Evolutionary conservation across 2,888 invertebrate genomes (phyloP), one percentile per base, ranked within the genome.

Genomic region (Heteropelma amictum): DNA sequence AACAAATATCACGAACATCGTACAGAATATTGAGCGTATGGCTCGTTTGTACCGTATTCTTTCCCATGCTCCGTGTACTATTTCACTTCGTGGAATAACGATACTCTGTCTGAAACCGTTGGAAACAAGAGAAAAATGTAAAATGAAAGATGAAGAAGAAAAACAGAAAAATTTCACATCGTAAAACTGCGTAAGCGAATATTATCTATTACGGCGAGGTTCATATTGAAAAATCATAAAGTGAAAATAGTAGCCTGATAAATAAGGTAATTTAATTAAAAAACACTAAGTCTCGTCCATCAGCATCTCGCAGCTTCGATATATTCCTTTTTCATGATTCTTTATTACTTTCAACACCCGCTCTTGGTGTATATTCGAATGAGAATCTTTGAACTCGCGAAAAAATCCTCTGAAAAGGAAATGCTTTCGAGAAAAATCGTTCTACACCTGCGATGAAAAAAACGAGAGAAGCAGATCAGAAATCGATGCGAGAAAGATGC

Each of bases 1-100:
- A 76, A 78, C 80, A 79, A 80, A 80, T 79, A 77, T 70, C 76
- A 64, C 51, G 78, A 76, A 73, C 80, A 77, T 78, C 78, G 72
- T 40, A 30, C 63, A 49, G 79, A 77, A 80, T 80, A 80, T 79
- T 77, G 78, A 80, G 79, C 58, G 65, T 69, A 49, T 71, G 45
- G 53, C 61, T 56, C 72, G 77, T 54, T 42, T 42, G 60, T 47
- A 23, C 26, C 33, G n/a, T 40, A 28, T 19, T 70, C 51, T 56
- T 30, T 58, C 42, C 35, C 45, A n/a, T 33, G n/a, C n/a, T n/a
- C 40, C 33, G 14, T 5, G 67, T 40, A 64, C 67, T 54, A 73
- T 63, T 53, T 53, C 35, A 23, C 23, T 53, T 2, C 28, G 53
- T 19, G 10, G 53, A 53, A 53, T 53, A 53, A 33, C 33, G 33